A percentile compares a stretch with the other conserved stretches of the same genome.
These are phyloP conservation scores for Caenorhabditis sulstoni DNA, from an alignment of 2,888 invertebrate species.

Conservation along the genomic window DNA sequence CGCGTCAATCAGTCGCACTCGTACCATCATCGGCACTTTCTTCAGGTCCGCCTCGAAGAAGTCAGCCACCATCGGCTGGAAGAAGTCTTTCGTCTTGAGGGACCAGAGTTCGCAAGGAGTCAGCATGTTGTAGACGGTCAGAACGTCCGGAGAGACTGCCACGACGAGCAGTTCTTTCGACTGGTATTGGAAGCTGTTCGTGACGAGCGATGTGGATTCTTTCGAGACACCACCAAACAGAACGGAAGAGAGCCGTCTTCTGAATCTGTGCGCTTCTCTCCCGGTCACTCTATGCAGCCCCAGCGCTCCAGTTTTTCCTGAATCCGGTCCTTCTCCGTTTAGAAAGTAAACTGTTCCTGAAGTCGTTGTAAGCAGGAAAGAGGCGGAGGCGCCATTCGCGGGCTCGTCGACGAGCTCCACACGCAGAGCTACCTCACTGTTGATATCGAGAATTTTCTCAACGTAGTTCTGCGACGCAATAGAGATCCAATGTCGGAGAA, in stretches of 20 bases:
- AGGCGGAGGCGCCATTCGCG: slow-evolving; percentile 15
- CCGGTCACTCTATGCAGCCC: slow-evolving; percentile 21
- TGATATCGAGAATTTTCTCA: slow-evolving; percentile 46
- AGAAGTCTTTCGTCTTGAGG: slow-evolving; percentile 41
- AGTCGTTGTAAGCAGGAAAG: slow-evolving; percentile 51
- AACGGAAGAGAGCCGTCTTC: slow-evolving; percentile 49
- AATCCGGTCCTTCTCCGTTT: slow-evolving; percentile 21
- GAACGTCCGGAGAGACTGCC: slow-evolving; percentile 21
- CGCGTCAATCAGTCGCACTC: slow-evolving; percentile 32
- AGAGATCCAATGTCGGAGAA: slow-evolving; percentile 55
- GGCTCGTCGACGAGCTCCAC: slow-evolving; percentile 46
- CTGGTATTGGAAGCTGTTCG: slow-evolving; percentile 29
- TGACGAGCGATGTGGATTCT: slow-evolving; percentile 23
- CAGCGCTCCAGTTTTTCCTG: slow-evolving; percentile 29
- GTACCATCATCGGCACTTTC: slow-evolving; percentile 8
- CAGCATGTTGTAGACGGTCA: slow-evolving; percentile 38
- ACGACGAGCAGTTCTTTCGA: slow-evolving; percentile 25
- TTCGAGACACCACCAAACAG: slow-evolving; percentile 35
- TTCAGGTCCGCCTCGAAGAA: slow-evolving; percentile 30
- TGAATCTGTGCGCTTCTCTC: slow-evolving; percentile 28
- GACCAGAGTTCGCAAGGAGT: slow-evolving; percentile 36
- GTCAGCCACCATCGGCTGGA: slow-evolving; percentile 12
- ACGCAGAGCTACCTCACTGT: slow-evolving; percentile 51
- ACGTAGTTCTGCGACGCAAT: slow-evolving; percentile 39
- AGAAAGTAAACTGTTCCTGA: slow-evolving; percentile 53